A percentile compares a stretch with the other conserved stretches of the same genome.
phyloP scores from a whole-genome alignment of 2,888 invertebrate species.

The Macaria liturata region DNA sequence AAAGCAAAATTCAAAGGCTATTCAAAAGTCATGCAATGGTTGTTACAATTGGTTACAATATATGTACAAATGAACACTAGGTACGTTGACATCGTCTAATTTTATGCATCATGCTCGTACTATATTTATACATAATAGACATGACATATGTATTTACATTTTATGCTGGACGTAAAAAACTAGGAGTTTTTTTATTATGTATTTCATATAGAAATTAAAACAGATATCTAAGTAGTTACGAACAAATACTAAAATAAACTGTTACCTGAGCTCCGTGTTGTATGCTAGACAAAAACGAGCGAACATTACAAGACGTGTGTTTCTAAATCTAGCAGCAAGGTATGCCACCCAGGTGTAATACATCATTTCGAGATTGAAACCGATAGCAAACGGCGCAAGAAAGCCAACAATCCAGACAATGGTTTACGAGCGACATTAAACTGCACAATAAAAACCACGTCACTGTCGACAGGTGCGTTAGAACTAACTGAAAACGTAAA shows the following conservation, averaged over 20 bases:
- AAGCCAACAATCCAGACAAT: conserved; percentile 52
- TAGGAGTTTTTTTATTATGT: neutral
- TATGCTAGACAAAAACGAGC: too few species aligned
- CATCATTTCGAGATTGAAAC: conserved; percentile 25
- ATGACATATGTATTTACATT: too few species aligned
- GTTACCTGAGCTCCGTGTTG: too few species aligned
- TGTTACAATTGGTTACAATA: neutral
- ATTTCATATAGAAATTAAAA: too few species aligned
- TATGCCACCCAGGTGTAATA: conserved; percentile 13
- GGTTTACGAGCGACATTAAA: conserved; percentile 70
- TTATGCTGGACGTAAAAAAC: neutral
- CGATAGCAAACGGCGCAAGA: conserved; percentile 38
- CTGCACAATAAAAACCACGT: conserved; percentile 59
- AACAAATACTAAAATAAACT: too few species aligned
- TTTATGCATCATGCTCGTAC: too few species aligned
- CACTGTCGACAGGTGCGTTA: conserved; percentile 55
- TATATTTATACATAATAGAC: too few species aligned
- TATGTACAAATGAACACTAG: too few species aligned
- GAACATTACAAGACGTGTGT: neutral
- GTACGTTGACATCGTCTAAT: too few species aligned
- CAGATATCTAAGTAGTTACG: too few species aligned
- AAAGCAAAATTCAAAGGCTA: neutral
- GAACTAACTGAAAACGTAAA: conserved; percentile 49
- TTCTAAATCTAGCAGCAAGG: conserved; percentile 10
- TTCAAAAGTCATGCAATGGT: neutral